Conservation (phyloP, 2,113 vertebrate genomes). For the Phodopus roborovskii region DNA sequence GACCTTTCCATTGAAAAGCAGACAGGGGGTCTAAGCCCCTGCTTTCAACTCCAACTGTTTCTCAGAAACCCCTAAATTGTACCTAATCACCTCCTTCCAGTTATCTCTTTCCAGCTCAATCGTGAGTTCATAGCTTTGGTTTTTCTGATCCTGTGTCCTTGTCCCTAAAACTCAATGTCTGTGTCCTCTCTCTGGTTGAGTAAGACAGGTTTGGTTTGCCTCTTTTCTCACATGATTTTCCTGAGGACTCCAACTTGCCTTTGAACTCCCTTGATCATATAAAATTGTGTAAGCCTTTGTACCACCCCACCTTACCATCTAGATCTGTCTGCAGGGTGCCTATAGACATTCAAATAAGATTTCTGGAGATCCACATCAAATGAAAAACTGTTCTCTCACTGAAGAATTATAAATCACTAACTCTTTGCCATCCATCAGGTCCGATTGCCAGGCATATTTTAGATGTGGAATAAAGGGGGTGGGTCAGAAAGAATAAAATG, state of each 20-base stretch:
- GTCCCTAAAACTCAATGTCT: neutral
- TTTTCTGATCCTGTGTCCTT: neutral
- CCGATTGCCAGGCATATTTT: constrained; percentile 24
- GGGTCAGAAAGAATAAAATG: neutral
- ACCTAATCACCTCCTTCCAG: neutral
- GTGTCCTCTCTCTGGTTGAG: neutral
- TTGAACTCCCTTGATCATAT: constrained; percentile 38
- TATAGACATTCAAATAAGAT: constrained; percentile 68
- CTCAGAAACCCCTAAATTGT: neutral
- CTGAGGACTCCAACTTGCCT: neutral
- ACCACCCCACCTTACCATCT: neutral
- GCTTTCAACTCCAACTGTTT: neutral
- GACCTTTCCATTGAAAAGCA: neutral
- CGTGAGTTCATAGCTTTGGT: neutral
- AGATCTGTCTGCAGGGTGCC: neutral
- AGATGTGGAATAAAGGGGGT: neutral
- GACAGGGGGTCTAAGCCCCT: neutral
- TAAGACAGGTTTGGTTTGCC: constrained; percentile 37
- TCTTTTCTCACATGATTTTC: constrained; percentile 21
- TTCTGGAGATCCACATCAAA: constrained; percentile 67
- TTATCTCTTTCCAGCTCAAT: neutral
- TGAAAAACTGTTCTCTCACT: constrained; percentile 24
- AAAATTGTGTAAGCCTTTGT: neutral
- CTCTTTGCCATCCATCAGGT: neutral
- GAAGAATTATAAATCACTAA: constrained; percentile 29